Percentiles rank a stretch among this genome's conserved stretches.
phyloP scores from a whole-genome alignment of 1,140 invertebrate genomes.

The Bombus sibiricus region DNA sequence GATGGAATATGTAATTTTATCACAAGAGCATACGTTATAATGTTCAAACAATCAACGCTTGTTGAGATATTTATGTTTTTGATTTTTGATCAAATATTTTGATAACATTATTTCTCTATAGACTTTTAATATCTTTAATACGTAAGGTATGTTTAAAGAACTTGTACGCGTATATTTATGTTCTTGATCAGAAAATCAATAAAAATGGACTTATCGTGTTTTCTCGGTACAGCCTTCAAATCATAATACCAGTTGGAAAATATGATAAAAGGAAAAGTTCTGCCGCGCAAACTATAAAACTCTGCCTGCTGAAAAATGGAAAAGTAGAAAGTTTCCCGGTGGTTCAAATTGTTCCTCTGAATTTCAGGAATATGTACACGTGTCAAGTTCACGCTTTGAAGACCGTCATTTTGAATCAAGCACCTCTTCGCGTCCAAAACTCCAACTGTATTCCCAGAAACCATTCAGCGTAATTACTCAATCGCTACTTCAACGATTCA shows the following conservation, averaged over 20 bases:
- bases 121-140: too few species aligned
- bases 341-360: neutral
- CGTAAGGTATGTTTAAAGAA: too few species aligned
- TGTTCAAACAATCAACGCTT: too few species aligned
- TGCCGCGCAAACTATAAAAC: neutral
- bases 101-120: too few species aligned
- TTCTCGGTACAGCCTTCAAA: neutral
- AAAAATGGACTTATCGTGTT: neutral
- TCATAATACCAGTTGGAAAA: neutral
- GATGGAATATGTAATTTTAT: accelerated
- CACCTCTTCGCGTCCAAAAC: neutral
- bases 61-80: too few species aligned
- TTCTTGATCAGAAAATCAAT: neutral
- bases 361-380: neutral
- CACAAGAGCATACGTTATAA: too few species aligned
- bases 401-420: neutral
- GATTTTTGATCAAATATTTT: too few species aligned
- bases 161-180: too few species aligned
- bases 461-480: constrained; percentile 13
- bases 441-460: constrained; percentile 6
- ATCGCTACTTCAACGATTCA: neutral
- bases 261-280: neutral
- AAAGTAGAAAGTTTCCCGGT: neutral
- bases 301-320: neutral
- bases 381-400: neutral